These are phyloP conservation scores for Phortica okadai DNA, from an alignment of 2,888 invertebrate species.

Conservation along the genomic window DNA sequence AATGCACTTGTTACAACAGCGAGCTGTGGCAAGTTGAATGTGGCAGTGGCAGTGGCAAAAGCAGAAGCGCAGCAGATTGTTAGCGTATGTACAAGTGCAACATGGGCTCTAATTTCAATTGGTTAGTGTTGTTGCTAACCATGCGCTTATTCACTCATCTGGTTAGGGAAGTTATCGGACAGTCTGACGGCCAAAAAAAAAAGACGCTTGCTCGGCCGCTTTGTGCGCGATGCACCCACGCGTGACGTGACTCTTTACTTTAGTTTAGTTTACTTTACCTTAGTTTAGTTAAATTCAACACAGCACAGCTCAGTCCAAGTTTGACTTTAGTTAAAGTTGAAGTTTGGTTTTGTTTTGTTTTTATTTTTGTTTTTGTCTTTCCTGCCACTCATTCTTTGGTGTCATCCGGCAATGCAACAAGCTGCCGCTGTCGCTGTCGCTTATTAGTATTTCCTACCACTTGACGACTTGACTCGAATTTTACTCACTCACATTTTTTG, in stretches of 20 bases:
- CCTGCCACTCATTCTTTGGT: conserved; percentile 21
- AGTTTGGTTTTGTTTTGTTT: not conserved
- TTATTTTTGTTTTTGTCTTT: not conserved
- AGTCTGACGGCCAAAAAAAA: not conserved
- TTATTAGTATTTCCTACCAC: conserved; percentile 29
- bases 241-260: conserved; percentile 71
- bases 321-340: conserved; percentile 20
- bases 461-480: not conserved
- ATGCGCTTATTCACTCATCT: not conserved
- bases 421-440: conserved; percentile 7
- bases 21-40: conserved; percentile 13
- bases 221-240: conserved; percentile 58
- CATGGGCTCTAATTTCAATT: conserved; percentile 67
- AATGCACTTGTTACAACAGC: conserved; percentile 65
- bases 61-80: conserved; percentile 58
- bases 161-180: conserved; percentile 13
- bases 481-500: not conserved
- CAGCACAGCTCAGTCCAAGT: not conserved
- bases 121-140: conserved; percentile 71
- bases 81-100: conserved; percentile 62
- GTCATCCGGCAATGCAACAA: conserved; percentile 31
- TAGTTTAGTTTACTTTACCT: conserved; percentile 50
- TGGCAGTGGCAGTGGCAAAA: not conserved
- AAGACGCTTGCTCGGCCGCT: no score
- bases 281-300: conserved; percentile 33